Percentiles rank a stretch among this genome's conserved stretches.
phyloP scores from a whole-genome alignment of 2,888 invertebrate species.

The Drosophila fungiperda region DNA sequence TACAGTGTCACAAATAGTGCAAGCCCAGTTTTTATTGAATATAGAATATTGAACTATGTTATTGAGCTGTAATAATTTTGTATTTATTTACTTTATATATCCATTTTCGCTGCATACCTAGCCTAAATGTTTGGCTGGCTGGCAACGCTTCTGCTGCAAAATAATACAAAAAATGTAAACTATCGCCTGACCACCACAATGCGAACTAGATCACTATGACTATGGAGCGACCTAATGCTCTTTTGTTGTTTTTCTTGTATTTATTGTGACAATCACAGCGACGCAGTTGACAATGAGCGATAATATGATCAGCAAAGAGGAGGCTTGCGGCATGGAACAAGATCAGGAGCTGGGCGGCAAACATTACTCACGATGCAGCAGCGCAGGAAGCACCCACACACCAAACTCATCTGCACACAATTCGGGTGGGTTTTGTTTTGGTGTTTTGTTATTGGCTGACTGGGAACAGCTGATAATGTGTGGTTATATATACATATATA shows the following conservation, averaged over 20 bases:
- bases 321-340: conserved; percentile 85
- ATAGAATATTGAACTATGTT: too few relatives aligned
- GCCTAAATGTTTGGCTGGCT: background rate
- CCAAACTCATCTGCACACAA: conserved; percentile 93
- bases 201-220: conserved; percentile 10
- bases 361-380: conserved; percentile 90
- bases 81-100: background rate
- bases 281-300: conserved; percentile 72
- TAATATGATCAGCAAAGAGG: conserved; percentile 61
- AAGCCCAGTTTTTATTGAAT: too few relatives aligned
- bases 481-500: conserved; percentile 28
- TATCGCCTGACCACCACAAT: conserved; percentile 22
- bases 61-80: too few relatives aligned
- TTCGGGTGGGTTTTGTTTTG: conserved; percentile 86
- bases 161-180: conserved; percentile 7
- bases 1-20: background rate
- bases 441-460: background rate
- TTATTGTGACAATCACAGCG: conserved; percentile 61
- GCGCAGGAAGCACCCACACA: conserved; percentile 91
- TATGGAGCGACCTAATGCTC: conserved; percentile 7
- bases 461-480: conserved; percentile 59
- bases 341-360: conserved; percentile 84
- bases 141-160: background rate
- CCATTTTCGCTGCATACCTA: background rate
- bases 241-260: conserved; percentile 46